phyloP scores from a whole-genome alignment of 2,888 invertebrate genomes.

The Cerastis leucographa region DNA sequence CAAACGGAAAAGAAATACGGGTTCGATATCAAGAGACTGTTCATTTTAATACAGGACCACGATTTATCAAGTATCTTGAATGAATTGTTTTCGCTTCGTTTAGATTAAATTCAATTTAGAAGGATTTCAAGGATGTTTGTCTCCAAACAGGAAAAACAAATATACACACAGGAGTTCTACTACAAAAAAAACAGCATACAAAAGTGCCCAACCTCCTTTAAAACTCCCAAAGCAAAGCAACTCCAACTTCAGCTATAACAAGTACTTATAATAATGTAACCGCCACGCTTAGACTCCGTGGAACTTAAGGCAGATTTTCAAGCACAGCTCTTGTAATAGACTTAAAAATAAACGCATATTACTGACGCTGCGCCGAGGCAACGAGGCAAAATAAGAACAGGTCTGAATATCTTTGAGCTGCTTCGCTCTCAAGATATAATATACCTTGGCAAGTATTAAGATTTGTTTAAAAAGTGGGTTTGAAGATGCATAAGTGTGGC shows the following conservation, averaged over 20 bases:
- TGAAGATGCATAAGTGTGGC: constrained; percentile 30
- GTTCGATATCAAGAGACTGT: constrained; percentile 27
- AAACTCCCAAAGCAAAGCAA: constrained; percentile 12
- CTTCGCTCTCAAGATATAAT: constrained; percentile 52
- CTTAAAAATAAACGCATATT: constrained; percentile 67
- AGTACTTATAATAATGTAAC: constrained; percentile 49
- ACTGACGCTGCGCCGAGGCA: constrained; percentile 50
- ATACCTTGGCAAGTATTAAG: constrained; percentile 53
- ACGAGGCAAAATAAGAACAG: constrained; percentile 61
- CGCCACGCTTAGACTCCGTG: constrained; percentile 20
- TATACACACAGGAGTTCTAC: neutral
- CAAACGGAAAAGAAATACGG: constrained; percentile 39
- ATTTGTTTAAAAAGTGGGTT: constrained; percentile 63
- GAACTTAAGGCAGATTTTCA: constrained; percentile 58
- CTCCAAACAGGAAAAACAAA: neutral
- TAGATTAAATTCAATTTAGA: no score
- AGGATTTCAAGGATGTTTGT: neutral
- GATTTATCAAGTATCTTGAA: constrained; percentile 26
- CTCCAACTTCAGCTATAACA: constrained; percentile 26
- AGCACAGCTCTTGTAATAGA: constrained; percentile 58
- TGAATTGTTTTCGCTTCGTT: constrained; percentile 10
- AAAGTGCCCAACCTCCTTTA: neutral
- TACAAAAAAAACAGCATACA: neutral
- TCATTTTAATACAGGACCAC: constrained; percentile 30
- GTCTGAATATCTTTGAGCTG: constrained; percentile 39